Evolutionary conservation across 2,113 vertebrate species (phyloP).

Genomic region (Pantherophis guttatus): DNA sequence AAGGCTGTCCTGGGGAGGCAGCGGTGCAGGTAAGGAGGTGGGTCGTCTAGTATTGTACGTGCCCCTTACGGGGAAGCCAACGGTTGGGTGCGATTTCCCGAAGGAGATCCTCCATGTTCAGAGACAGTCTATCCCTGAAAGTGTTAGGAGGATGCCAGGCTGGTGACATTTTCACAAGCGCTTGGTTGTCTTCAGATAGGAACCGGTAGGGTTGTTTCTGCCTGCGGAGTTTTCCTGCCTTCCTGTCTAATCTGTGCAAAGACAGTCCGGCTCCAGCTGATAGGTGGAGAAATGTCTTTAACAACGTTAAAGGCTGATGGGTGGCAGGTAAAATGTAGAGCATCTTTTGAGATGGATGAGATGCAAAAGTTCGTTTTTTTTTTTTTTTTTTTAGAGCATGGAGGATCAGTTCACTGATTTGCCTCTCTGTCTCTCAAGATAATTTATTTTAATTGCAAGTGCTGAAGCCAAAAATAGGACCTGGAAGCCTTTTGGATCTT

Average conservation of each 20-base stretch:
- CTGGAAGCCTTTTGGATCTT: not conserved
- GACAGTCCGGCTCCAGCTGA: too few species aligned
- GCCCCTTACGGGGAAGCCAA: not conserved
- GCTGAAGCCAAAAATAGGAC: not conserved
- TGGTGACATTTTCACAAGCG: not conserved
- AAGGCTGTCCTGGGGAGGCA: conserved; percentile 2
- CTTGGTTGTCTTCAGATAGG: not conserved
- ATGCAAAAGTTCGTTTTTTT: not conserved
- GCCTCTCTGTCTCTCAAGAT: not conserved
- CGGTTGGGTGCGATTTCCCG: not conserved
- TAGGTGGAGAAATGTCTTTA: not conserved
- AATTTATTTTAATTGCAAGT: not conserved
- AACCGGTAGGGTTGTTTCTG: not conserved
- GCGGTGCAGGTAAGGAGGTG: conserved; percentile 56
- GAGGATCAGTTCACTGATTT: too few species aligned
- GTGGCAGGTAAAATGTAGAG: not conserved
- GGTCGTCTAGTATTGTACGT: not conserved
- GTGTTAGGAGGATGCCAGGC: not conserved
- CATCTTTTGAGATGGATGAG: not conserved
- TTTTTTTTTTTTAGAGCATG: not conserved
- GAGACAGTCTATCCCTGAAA: not conserved
- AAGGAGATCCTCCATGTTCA: not conserved
- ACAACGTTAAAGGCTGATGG: not conserved
- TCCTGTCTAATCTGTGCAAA: not conserved
- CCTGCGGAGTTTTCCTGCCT: not conserved